Evolutionary conservation across 2,888 invertebrate species (phyloP).

Genomic region (Heliconius erato): DNA sequence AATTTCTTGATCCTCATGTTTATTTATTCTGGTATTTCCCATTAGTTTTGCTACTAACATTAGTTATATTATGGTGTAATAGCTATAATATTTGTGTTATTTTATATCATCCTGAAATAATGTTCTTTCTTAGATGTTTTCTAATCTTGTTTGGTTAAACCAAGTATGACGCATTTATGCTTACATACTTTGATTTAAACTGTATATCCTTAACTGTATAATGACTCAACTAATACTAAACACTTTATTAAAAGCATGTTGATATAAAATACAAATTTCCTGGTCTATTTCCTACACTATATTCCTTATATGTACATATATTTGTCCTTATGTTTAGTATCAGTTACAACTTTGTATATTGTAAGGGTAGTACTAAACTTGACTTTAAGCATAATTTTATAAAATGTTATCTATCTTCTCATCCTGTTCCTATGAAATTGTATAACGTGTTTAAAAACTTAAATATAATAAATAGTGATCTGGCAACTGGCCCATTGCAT

Average conservation of each 20-base stretch:
- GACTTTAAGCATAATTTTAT: too few relatives aligned
- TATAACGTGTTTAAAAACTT: too few relatives aligned
- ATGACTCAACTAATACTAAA: background rate
- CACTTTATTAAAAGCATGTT: background rate
- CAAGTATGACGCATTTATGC: conserved; percentile 8
- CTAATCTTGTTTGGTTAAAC: background rate
- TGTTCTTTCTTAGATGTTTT: background rate
- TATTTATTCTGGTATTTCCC: background rate
- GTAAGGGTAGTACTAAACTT: background rate
- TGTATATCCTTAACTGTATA: background rate
- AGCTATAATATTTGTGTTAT: background rate
- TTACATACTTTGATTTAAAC: background rate
- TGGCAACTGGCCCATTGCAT: too few relatives aligned
- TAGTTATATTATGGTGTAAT: background rate
- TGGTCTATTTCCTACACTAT: background rate
- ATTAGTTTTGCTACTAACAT: background rate
- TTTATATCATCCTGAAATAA: background rate
- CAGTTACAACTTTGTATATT: background rate
- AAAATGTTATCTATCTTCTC: too few relatives aligned
- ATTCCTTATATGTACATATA: background rate
- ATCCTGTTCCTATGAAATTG: too few relatives aligned
- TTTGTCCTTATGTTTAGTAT: background rate
- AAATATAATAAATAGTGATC: too few relatives aligned
- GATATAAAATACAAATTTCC: background rate
- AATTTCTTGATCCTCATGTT: background rate